A percentile compares a stretch with the other conserved stretches of the same genome.
Evolutionary conservation across 2,113 vertebrate genomes (phyloP).

Genomic region (Alethe diademata): DNA sequence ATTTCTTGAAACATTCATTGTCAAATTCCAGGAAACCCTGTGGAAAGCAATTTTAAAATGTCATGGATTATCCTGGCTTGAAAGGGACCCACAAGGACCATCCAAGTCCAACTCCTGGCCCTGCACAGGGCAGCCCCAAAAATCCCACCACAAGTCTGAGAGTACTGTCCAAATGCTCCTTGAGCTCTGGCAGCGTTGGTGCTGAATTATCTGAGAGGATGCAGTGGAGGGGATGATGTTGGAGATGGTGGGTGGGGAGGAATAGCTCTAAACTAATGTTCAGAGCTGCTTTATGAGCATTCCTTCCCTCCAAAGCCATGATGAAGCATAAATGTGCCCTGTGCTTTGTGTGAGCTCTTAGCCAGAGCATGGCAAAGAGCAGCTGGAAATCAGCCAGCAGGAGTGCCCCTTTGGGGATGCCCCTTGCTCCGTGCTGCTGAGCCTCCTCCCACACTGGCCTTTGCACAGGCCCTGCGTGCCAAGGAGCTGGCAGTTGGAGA

Average conservation of each 20-base stretch:
- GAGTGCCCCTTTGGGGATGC: not conserved
- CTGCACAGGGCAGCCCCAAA: not conserved
- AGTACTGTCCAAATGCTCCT: not conserved
- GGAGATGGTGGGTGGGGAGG: not conserved
- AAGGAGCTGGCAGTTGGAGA: not conserved
- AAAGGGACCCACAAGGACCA: not conserved
- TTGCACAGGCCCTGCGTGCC: rapidly evolving
- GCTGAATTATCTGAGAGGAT: not conserved
- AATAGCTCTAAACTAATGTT: not conserved
- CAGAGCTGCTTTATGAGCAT: not conserved
- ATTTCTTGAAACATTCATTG: conserved; percentile 74
- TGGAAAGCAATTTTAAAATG: not conserved
- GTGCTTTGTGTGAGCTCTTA: not conserved
- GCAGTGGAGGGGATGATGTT: rapidly evolving
- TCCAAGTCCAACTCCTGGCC: not conserved
- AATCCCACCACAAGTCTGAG: not conserved
- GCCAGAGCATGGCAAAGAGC: not conserved
- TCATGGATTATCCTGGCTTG: not conserved
- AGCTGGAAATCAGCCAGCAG: not conserved
- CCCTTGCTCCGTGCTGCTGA: not conserved
- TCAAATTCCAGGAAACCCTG: conserved; percentile 79
- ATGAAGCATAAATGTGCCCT: rapidly evolving
- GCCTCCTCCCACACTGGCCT: not conserved
- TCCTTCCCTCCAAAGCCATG: not conserved
- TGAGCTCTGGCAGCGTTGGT: not conserved